Base-by-base conservation (phyloP, 2,888 invertebrate genomes). In the Camponotus fellah region DNA sequence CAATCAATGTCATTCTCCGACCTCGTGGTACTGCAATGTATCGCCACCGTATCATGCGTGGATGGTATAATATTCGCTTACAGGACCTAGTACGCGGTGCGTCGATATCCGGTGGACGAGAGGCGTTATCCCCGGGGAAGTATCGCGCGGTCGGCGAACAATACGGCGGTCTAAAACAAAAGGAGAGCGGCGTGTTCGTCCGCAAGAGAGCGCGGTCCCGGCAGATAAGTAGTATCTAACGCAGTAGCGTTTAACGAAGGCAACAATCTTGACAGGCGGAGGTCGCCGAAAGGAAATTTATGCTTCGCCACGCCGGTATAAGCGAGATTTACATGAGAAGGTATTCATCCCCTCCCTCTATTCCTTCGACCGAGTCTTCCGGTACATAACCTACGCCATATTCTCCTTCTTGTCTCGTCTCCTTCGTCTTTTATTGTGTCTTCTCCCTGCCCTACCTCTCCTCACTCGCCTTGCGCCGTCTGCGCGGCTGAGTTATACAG, bases 151-250 rank as follows among this genome's bases (percentile, higher is more conserved):
- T 74, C 79, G 80, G 60, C 75, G 75, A 85, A 88, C 91, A 88
- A 88, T 90, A 85, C 83, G 80, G 88, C 64, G 85, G 85, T 37
- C 74, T 62, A 62, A 85, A 87, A 91, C 91, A 91, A 90, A 90
- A 89, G 88, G 86, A 81, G n/a, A 0, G 66, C 77, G 69, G 58
- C 76, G 79, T 81, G 82, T 77, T 82, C 82, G 82, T 56, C 75
- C 82, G 71, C 71, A 83, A 75, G 53, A 53, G 53, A 53, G 64
- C 74, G 82, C 89, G 86, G 87, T 82, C 84, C 46, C 82, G 81
- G 46, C 69, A 89, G 91, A 90, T 89, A 90, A 90, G 88, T 88
- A 86, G 86, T 87, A 86, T 77, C 88, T 87, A 76, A 74, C 80
- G 75, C 80, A 49, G 80, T 32, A 82, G 68, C 84, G 69, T 88